Evolutionary conservation across 2,797 vertebrate genomes (phyloP), one percentile per base, ranked within the genome.

Genomic region (Melanotaenia parkinsoni): DNA sequence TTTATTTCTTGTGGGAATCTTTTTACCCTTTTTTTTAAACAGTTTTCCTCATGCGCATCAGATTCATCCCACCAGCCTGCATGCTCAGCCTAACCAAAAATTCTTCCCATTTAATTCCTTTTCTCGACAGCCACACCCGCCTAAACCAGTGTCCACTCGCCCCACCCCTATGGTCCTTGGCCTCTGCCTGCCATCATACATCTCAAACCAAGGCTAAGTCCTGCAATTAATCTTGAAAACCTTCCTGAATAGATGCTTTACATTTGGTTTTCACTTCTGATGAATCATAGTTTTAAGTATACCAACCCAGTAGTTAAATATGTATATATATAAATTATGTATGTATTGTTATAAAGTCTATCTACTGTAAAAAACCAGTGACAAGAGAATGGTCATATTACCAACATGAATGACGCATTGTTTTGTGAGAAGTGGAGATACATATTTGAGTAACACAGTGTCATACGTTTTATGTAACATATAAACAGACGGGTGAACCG

Each of bases 201-300:
- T 72, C 61, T 50, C 18, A 14, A 56, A 35, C 61, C 50, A 16
- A 50, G 5, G 43, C 67, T 60, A 18, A 63, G 68, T 56, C 61
- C 62, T 22, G 28, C 60, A 26, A 33, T 63, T 47, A 62, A 71
- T 57, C 60, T 57, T 63, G 35, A 63, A 63, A 63, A 40, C 53
- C 54, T 45, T 45, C 50, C 30, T 24, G 13, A 18, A 28, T 63
- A 38, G 12, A 30, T 12, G 60, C 11, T 56, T 45, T 51, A 24
- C 10, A 11, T 60, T 51, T 60, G 32, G 58, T 18, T 51, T 16
- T 40, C 16, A 12, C 69, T 33, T 33, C 32, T 7, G 32, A 33
- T 33, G 6, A 28, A 9, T 61, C 22, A 24, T 43, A 58, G 38
- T 2, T 33, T 33, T 7, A 33, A 33, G 32, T 8, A 33, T 33